Evolutionary conservation across 2,888 invertebrate genomes (phyloP).

Genomic region (Tetrapedia diversipes): DNA sequence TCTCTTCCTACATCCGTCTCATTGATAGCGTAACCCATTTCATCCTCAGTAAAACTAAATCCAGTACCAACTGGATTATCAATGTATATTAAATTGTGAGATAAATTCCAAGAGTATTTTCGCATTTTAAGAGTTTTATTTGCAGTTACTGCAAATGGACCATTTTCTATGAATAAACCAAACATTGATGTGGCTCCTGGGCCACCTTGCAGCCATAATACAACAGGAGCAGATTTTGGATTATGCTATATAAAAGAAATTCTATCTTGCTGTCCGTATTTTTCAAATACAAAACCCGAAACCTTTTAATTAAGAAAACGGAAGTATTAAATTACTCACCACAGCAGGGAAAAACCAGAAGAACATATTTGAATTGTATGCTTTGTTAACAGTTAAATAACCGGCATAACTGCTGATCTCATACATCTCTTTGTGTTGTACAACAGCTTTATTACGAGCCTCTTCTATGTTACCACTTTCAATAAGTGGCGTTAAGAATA

Average conservation of each 20-base stretch:
- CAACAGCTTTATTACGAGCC: conserved; percentile 85
- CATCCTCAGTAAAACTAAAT: conserved; percentile 92
- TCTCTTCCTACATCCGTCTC: conserved; percentile 92
- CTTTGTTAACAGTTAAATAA: conserved; percentile 92
- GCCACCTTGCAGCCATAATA: conserved; percentile 94
- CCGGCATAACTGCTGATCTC: conserved; percentile 89
- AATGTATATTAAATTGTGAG: conserved; percentile 92
- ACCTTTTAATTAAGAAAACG: not conserved
- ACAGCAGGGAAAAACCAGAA: conserved; percentile 96
- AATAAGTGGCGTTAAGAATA: conserved; percentile 90
- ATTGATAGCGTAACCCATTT: conserved; percentile 90
- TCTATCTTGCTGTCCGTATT: not conserved
- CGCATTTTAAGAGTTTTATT: conserved; percentile 85
- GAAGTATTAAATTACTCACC: conserved; percentile 66
- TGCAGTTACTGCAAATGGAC: conserved; percentile 87
- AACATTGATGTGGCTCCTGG: conserved; percentile 92
- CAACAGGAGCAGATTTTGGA: conserved; percentile 87
- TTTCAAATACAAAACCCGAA: not conserved
- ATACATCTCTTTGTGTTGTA: conserved; percentile 85
- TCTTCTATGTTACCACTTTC: conserved; percentile 88
- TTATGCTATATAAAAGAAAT: conserved; percentile 77
- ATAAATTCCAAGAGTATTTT: conserved; percentile 91
- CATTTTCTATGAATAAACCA: conserved; percentile 93
- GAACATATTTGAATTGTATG: conserved; percentile 91
- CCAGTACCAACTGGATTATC: conserved; percentile 97